Evolutionary conservation across 1,140 invertebrate species (phyloP).

Genomic region (Drosophila trapezifrons): DNA sequence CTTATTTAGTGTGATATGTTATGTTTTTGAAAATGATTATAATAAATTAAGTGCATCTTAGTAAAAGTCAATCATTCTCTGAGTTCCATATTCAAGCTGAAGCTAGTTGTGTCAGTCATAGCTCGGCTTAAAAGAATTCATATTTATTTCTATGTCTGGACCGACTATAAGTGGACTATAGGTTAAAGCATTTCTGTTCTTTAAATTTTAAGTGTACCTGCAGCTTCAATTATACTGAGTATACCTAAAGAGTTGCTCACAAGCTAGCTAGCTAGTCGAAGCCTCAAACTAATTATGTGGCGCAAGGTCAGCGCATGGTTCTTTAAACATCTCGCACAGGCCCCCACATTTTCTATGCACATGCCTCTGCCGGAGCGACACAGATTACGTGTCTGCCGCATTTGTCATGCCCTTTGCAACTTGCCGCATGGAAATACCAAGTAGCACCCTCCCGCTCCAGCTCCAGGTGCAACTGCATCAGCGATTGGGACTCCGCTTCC

Average conservation of each 20-base stretch:
- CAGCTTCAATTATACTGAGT: neutral
- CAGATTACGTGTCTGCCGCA: slow-evolving; percentile 66
- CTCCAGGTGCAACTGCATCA: slow-evolving; percentile 28
- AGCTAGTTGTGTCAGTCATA: too few relatives aligned
- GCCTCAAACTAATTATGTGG: slow-evolving; percentile 55
- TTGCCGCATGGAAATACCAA: slow-evolving; percentile 57
- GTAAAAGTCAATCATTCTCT: too few relatives aligned
- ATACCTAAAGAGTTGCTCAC: slow-evolving; percentile 26
- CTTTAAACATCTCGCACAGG: slow-evolving; percentile 38
- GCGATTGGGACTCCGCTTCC: slow-evolving; percentile 10
- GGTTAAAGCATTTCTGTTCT: neutral
- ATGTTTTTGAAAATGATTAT: too few relatives aligned
- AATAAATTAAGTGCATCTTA: too few relatives aligned
- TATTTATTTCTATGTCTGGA: too few relatives aligned
- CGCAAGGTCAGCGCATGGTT: slow-evolving; percentile 70
- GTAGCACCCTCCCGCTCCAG: slow-evolving; percentile 1
- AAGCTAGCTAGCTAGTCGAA: slow-evolving; percentile 19
- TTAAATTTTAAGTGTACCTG: neutral
- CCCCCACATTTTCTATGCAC: slow-evolving; percentile 40
- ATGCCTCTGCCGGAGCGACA: slow-evolving; percentile 50
- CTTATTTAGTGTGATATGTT: too few relatives aligned
- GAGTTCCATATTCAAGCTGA: too few relatives aligned
- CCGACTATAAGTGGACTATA: too few relatives aligned
- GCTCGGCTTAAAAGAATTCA: too few relatives aligned
- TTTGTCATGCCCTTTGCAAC: slow-evolving; percentile 60